Base-by-base conservation (phyloP, 2,113 vertebrate genomes). In the Megaceryle torquata region DNA sequence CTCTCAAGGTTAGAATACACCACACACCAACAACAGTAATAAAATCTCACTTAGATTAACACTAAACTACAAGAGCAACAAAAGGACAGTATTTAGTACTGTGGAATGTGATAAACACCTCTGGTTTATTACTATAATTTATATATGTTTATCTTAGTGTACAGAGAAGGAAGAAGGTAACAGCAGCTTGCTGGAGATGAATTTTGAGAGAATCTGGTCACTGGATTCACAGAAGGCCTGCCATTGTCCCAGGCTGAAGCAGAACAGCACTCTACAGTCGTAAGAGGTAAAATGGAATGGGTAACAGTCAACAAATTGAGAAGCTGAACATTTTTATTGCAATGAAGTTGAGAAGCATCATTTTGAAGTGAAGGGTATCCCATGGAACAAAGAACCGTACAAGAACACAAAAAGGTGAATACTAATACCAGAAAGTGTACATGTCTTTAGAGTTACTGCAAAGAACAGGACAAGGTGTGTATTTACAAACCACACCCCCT, bases 401-500 rank as follows among this genome's bases (percentile, higher is more conserved):
- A 61, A 46, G 50, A 85, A 77, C 61, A 74, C 28, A 72, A 61
- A 44, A 76, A 64, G 44, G 28, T 50, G 33, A 90, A 61, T 53
- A 84, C 35, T 43, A 54, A 51, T 29, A 81, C 5, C 51, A 71
- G 48, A 13, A 71, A 48, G 26, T 1, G 15, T 2, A 18, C 3
- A 9, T 4, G 10, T 26, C 20, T 54, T 64, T n/a, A 21, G 12
- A 67, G 41, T 51, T 37, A 56, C 35, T 72, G 59, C 35, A 65
- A 64, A 86, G 48, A 88, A n/a, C 48, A 83, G 74, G 64, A 59
- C 50, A 69, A 75, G 16, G 48, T 39, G 28, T 65, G 39, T 20
- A 29, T 0, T 48, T 2, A 87, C 25, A 41, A 24, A 10, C 9
- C 10, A 4, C 14, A 4, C 9, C 4, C 33, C 12, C 2, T 12